Conservation (phyloP, 2,797 vertebrate genomes). For the Argya squamiceps region DNA sequence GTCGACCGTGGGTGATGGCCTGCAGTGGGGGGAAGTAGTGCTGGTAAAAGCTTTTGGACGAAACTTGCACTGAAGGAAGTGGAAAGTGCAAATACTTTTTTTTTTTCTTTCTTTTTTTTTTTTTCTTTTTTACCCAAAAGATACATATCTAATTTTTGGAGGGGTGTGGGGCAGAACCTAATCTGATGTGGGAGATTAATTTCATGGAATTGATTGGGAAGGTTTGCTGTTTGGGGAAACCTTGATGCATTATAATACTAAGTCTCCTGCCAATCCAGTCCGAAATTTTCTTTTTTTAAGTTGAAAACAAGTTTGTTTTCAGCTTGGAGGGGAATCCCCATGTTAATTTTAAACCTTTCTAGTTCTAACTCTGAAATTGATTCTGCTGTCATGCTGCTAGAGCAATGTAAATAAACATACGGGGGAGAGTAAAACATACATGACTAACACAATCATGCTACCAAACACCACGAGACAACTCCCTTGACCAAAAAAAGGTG, state of each 20-base stretch:
- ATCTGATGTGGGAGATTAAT: background rate
- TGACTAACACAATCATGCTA: background rate
- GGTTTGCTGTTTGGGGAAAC: background rate
- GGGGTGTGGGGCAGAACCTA: background rate
- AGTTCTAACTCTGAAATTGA: background rate
- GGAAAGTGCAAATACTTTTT: background rate
- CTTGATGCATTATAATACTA: background rate
- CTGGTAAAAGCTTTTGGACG: background rate
- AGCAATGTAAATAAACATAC: background rate
- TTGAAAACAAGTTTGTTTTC: conserved; percentile 34
- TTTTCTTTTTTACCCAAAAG: background rate
- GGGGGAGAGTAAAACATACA: background rate
- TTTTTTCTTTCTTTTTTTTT: background rate
- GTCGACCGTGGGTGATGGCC: rapidly evolving
- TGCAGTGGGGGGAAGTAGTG: rapidly evolving
- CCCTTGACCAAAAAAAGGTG: background rate
- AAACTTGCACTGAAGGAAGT: background rate
- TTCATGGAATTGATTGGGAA: background rate
- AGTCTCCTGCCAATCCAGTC: background rate
- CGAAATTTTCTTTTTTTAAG: background rate
- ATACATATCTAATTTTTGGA: background rate
- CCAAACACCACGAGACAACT: background rate
- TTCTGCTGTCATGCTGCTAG: background rate
- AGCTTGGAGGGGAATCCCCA: conserved; percentile 17
- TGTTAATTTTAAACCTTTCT: conserved; percentile 48